Evolutionary conservation across 2,888 invertebrate genomes (phyloP).

Genomic region (Ernsta delagoae): DNA sequence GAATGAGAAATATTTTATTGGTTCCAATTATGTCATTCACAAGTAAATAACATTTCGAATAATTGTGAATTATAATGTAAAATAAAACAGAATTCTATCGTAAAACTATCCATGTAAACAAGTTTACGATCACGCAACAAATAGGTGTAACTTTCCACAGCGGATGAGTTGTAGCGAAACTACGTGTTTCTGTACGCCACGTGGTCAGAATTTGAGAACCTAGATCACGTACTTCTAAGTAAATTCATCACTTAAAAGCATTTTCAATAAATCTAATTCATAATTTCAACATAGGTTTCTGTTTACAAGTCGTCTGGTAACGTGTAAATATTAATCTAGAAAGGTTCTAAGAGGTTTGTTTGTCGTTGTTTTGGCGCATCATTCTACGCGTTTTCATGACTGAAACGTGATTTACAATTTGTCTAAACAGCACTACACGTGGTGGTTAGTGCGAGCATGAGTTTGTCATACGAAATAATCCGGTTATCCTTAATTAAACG

Average conservation of each 20-base stretch:
- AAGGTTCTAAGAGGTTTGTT: constrained; percentile 11
- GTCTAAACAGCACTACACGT: neutral
- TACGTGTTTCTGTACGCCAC: constrained; percentile 27
- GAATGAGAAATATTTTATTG: too few species aligned
- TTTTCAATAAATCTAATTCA: neutral
- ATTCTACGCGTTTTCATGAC: constrained; percentile 3
- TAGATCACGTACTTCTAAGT: constrained; percentile 5
- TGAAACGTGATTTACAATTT: constrained; percentile 11
- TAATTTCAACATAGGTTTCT: constrained; percentile 25
- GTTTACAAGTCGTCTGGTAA: constrained; percentile 16
- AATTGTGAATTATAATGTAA: neutral
- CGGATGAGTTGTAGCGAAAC: constrained; percentile 25
- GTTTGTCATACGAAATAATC: constrained; percentile 74
- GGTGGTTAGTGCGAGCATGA: constrained; percentile 43
- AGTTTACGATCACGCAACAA: constrained; percentile 18
- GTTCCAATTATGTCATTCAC: too few species aligned
- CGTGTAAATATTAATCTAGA: neutral
- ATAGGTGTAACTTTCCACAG: constrained; percentile 26
- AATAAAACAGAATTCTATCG: neutral
- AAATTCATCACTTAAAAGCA: neutral
- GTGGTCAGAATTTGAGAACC: constrained; percentile 14
- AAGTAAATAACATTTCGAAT: neutral
- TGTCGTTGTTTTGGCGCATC: neutral
- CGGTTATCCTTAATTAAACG: constrained; percentile 80
- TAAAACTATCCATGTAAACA: constrained; percentile 14